Base-by-base conservation (phyloP, 2,888 invertebrate genomes). In the Acrobeloides nanus region DNA sequence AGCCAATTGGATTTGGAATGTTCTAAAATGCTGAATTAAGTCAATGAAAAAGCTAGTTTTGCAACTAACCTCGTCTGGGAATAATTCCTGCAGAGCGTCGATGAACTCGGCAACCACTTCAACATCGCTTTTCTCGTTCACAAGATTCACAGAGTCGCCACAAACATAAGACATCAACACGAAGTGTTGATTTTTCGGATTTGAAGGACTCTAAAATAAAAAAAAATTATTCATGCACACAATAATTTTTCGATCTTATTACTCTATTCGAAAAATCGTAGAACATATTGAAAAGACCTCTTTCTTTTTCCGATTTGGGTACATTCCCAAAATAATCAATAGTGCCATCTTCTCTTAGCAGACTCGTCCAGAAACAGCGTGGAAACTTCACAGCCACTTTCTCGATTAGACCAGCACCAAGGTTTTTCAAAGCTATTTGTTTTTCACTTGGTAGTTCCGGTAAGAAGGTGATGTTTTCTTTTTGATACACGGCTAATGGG, bases 381-480 rank as follows among this genome's bases (percentile, higher is more conserved):
- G 71, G 61, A 57, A 78, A 78, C 51, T 73, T 62, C 37, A 78
- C 61, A 1, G 74, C 72, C 12, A 78, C 68, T 71, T 79, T 79
- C 56, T 80, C 79, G 29, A 78, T 74, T 20, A 72, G 53, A 3
- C 78, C 79, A 38, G 74, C 72, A 0, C 78, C 78, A 4, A 79
- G 62, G 10, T 61, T 51, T 1, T 61, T 43, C 5, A 79, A 67
- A 1, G 77, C 76, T 12, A 66, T 57, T 3, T 48, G 43, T 53
- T 79, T 79, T 8, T 55, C 40, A 1, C 68, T 59, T 0, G 78
- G 77, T 8, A 79, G 63, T 1, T 63, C 51, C 2, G 79, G 79
- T 1, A 46, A 54, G 59, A 79, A 79, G 20, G 61, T 45, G 4
- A 77, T 64, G 7, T 39, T 38, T 3, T 64, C 63, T 15, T 65